Evolutionary conservation across 2,113 vertebrate genomes (phyloP).

Genomic region (Xiphophorus couchianus): DNA sequence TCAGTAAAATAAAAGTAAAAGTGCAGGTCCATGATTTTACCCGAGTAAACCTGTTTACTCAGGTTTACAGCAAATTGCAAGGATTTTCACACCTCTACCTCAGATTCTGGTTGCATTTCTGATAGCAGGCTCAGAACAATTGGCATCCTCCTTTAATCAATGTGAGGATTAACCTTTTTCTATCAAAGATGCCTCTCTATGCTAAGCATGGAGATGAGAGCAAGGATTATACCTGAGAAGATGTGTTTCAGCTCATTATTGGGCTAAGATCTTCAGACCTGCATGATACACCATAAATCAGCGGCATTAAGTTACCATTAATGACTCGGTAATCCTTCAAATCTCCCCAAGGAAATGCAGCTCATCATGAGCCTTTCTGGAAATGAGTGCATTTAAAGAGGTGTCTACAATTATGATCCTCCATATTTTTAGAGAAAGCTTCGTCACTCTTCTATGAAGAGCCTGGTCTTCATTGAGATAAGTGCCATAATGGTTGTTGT

Average conservation of each 20-base stretch:
- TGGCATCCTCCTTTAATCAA: slow-evolving; percentile 55
- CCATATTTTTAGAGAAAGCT: slow-evolving; percentile 41
- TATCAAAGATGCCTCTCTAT: slow-evolving; percentile 14
- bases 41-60: slow-evolving; percentile 15
- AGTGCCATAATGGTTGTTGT: slow-evolving; percentile 12
- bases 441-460: slow-evolving; percentile 29
- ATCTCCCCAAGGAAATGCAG: slow-evolving; percentile 54
- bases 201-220: slow-evolving; percentile 52
- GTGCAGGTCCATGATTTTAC: background rate
- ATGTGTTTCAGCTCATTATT: slow-evolving; percentile 62
- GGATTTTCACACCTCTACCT: background rate
- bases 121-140: slow-evolving; percentile 45
- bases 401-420: slow-evolving; percentile 36
- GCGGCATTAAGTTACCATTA: slow-evolving; percentile 52
- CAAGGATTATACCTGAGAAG: slow-evolving; percentile 54
- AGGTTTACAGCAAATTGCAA: slow-evolving; percentile 9
- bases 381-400: slow-evolving; percentile 52
- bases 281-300: slow-evolving; percentile 46
- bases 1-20: background rate
- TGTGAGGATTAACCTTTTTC: slow-evolving; percentile 62
- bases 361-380: slow-evolving; percentile 37
- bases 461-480: slow-evolving; percentile 29
- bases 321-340: slow-evolving; percentile 64
- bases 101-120: slow-evolving; percentile 36
- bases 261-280: slow-evolving; percentile 51